A percentile compares a stretch with the other conserved stretches of the same genome.
phyloP scores from a whole-genome alignment of 2,113 vertebrate species.

The Protomyctophum bolini region DNA sequence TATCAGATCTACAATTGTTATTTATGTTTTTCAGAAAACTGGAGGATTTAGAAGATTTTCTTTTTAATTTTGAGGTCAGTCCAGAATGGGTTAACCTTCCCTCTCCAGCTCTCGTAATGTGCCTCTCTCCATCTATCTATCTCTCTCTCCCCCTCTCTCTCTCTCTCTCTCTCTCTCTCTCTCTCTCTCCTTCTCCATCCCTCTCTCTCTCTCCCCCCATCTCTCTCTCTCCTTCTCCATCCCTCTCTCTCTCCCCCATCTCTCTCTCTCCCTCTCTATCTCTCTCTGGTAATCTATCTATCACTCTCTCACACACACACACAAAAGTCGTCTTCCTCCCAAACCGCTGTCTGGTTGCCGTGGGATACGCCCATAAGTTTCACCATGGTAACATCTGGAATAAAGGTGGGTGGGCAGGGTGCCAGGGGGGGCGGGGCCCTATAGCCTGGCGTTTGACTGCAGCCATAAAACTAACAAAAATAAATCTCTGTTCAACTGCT shows the following conservation, averaged over 20 bases:
- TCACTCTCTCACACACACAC: constrained; percentile 60
- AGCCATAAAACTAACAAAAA: constrained; percentile 81
- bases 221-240: constrained; percentile 18
- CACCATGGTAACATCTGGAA: constrained; percentile 87
- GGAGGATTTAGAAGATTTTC: too few species aligned
- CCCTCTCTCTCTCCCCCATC: background rate
- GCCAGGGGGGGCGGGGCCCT: constrained; percentile 79
- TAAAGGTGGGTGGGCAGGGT: constrained; percentile 81
- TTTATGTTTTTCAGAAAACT: too few species aligned
- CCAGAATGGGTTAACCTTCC: too few species aligned
- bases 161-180: constrained; percentile 68
- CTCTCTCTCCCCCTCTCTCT: too few species aligned
- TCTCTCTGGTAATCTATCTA: constrained; percentile 63
- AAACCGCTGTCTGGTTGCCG: constrained; percentile 79
- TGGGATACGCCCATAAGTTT: constrained; percentile 81
- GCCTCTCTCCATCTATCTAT: constrained; percentile 30
- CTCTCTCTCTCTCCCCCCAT: too few species aligned
- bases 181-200: too few species aligned
- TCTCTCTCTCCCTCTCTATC: constrained; percentile 29
- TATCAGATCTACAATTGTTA: too few species aligned
- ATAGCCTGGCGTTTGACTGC: constrained; percentile 76
- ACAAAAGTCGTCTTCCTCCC: constrained; percentile 61
- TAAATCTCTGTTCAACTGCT: constrained; percentile 79
- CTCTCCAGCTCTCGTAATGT: constrained; percentile 10
- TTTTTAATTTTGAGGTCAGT: too few species aligned